Base-by-base conservation (phyloP, 2,113 vertebrate genomes). In the Odontophorus gujanensis region DNA sequence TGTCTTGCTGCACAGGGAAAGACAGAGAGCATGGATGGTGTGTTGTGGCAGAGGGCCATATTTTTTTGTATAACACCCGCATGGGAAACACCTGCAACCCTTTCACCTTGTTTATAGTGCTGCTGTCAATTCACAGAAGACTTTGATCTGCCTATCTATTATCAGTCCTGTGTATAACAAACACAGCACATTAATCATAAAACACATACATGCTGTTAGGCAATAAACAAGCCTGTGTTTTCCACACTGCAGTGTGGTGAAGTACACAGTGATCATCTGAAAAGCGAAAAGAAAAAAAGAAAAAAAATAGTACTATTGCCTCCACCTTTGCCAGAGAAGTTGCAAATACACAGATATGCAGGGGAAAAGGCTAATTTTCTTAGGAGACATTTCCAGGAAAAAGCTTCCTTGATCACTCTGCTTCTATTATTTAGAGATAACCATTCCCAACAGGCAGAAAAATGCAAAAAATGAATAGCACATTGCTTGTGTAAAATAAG, bases 111-210 rank as follows among this genome's bases (percentile, higher is more conserved):
- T 95, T 96, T 93, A 87, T 79, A 85, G 84, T 36, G 25, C 73
- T 89, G 87, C 90, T 95, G 85, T 87, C 88, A 96, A 91, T 82
- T 84, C 81, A 91, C 51, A 93, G 63, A 81, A 73, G 76, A 75
- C 96, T 96, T 96, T 97, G 95, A 97, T 97, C 96, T 95, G 75
- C 83, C 73, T 93, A 68, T 90, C 93, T 93, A 73, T 95, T 95
- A 94, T 92, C 79, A 93, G 85, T 47, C 63, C 34, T 50, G 4
- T 71, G n/a, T 63, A 77, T 89, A 94, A 90, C 87, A 95, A 91
- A 88, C 48, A 65, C 62, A 88, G 82, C 68, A 36, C 83, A 87
- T 90, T 88, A 81, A 85, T 93, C 85, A 91, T 86, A 95, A 95
- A 92, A 69, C 59, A 84, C 80, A 58, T 62, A 89, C 30, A 90